Percentiles rank a stretch among this genome's conserved stretches.
Evolutionary conservation across 2,113 vertebrate genomes (phyloP).

Genomic region (Leptobrachium leishanense): DNA sequence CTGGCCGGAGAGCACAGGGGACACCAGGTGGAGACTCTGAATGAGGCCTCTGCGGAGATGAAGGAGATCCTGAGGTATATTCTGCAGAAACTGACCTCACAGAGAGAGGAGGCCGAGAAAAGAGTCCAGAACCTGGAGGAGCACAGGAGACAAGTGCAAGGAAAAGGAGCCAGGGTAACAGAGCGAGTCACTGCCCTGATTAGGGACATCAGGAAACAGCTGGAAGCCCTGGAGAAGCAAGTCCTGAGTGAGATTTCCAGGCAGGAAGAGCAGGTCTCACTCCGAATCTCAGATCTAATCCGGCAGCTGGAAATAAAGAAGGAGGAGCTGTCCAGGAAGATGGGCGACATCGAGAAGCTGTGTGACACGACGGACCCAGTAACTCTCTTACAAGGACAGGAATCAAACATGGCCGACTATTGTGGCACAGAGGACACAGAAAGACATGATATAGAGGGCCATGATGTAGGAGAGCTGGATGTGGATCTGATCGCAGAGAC

Average conservation of each 20-base stretch:
- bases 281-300: not conserved
- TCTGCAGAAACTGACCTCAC: not conserved
- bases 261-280: not conserved
- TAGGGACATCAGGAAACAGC: not conserved
- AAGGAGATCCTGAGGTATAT: not conserved
- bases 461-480: not conserved
- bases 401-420: not conserved
- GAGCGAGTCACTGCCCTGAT: not conserved
- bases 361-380: not conserved
- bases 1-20: not conserved
- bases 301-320: slow-evolving; percentile 32
- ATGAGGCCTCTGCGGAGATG: not conserved
- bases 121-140: not conserved
- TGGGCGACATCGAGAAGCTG: not conserved
- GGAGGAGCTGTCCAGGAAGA: slow-evolving; percentile 39
- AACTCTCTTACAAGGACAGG: not conserved
- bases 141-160: slow-evolving; percentile 43
- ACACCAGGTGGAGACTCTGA: not conserved
- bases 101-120: not conserved
- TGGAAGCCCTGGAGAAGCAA: not conserved
- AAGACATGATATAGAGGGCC: not conserved
- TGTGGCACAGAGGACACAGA: not conserved
- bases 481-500: slow-evolving; percentile 8
- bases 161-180: slow-evolving; percentile 7
- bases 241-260: not conserved